Evolutionary conservation across 2,113 vertebrate genomes (phyloP), one percentile per base, ranked within the genome.

Genomic region (Notechis scutatus): DNA sequence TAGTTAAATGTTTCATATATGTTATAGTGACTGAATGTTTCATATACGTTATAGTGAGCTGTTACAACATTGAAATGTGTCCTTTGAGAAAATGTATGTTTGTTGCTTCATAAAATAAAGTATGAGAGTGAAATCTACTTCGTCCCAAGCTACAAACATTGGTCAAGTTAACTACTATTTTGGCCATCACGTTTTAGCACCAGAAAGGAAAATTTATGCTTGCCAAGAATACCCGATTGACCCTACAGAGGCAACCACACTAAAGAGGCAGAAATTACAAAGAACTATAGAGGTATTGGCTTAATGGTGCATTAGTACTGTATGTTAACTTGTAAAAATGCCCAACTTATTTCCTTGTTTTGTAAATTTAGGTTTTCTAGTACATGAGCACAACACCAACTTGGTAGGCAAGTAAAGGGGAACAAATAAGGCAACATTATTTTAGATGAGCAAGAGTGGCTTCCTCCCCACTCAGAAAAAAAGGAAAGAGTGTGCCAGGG

Each of bases 1-100:
- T 14, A 6, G 2, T 34, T 42, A 47, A 7, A 29, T 57, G 42
- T 5, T 0, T 12, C 85, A 12, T 26, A 45, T 5, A 15, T 52
- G 34, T 29, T 93, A 86, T 0, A n/a, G 26, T 47, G 88, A 26
- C 34, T 42, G 39, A 7, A 29, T 57, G 42, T 5, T 0, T 12
- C 85, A 12, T 26, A 45, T 5, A 15, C 45, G 34, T 29, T 93
- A 86, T 0, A n/a, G 26, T 47, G 88, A 26, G 23, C n/a, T 47
- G 0, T 21, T 89, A 15, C 0, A 42, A 74, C 7, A 3, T 0
- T 34, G 59, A 0, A 85, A 91, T 57, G 1, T 0, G 59, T 15
- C 42, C 9, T 4, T 5, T 10, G 47, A 54, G 23, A 18, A 39
- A 23, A 54, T 42, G 4, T 90, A 47, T 90, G 64, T 64, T 90